These are phyloP conservation scores for Eulemur macaco DNA, from an alignment of 2,113 vertebrate species.

Conservation along the genomic window DNA sequence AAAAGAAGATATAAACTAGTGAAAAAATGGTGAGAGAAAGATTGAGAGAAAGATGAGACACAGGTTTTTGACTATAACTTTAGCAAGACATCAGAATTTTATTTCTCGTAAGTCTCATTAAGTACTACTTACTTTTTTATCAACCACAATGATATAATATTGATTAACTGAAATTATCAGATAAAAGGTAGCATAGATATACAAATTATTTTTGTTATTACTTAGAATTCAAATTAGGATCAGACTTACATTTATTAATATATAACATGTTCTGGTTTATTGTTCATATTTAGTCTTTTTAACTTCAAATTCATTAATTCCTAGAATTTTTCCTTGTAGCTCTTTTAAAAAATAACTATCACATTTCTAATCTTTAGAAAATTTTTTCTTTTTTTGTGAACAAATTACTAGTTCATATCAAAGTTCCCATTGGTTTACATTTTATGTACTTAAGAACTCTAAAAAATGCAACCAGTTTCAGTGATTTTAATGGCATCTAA, in stretches of 20 bases:
- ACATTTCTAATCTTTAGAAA: conserved; percentile 29
- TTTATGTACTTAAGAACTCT: not conserved
- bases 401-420: not conserved
- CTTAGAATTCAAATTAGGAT: not conserved
- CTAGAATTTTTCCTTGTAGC: conserved; percentile 11
- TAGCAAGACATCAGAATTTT: not conserved
- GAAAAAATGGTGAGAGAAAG: not conserved
- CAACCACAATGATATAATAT: not conserved
- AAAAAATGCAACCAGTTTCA: not conserved
- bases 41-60: not conserved
- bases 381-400: not conserved
- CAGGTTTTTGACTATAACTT: not conserved
- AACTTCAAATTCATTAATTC: not conserved
- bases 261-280: not conserved
- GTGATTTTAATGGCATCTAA: not conserved
- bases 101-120: not conserved
- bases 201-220: not conserved
- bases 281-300: not conserved
- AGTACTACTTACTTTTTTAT: conserved; percentile 14
- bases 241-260: not conserved
- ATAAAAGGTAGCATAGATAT: not conserved
- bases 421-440: not conserved
- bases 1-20: not conserved
- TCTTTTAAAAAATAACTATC: not conserved
- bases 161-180: not conserved